These are phyloP conservation scores for Perca schrenkii DNA, from an alignment of 2,113 vertebrate genomes.

Conservation along the genomic window DNA sequence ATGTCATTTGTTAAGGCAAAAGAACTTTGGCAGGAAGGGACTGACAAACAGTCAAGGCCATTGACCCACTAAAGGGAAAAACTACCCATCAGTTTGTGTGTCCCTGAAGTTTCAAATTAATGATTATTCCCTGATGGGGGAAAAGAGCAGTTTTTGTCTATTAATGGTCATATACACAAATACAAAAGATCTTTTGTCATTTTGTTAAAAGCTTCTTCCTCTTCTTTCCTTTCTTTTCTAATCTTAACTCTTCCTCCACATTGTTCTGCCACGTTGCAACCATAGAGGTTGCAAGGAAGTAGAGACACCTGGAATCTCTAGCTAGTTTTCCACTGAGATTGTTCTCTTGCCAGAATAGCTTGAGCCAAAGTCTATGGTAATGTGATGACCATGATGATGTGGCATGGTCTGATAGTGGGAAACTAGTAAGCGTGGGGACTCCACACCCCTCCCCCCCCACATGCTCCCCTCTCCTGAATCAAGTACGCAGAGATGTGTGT, in stretches of 20 bases:
- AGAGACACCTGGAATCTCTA: constrained; percentile 71
- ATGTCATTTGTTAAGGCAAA: constrained; percentile 72
- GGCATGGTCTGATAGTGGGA: constrained; percentile 71
- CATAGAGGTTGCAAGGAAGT: constrained; percentile 32
- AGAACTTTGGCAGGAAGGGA: constrained; percentile 68
- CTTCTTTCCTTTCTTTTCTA: constrained; percentile 55
- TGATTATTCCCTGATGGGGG: constrained; percentile 58
- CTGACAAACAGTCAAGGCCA: constrained; percentile 74
- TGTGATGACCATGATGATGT: constrained; percentile 69
- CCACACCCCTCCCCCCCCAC: constrained; percentile 64
- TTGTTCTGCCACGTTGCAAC: constrained; percentile 74
- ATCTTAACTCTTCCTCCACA: constrained; percentile 66
- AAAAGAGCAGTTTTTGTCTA: constrained; percentile 53
- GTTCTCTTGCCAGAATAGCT: constrained; percentile 32
- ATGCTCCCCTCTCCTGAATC: constrained; percentile 55
- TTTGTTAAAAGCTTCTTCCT: constrained; percentile 53
- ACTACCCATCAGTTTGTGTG: constrained; percentile 53
- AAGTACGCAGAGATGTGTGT: constrained; percentile 81
- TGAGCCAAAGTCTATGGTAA: constrained; percentile 13
- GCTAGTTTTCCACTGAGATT: constrained; percentile 40
- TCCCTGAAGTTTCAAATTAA: constrained; percentile 66
- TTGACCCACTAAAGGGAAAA: constrained; percentile 65
- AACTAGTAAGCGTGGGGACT: constrained; percentile 57
- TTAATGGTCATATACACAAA: constrained; percentile 32
- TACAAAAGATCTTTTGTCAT: constrained; percentile 37